Conservation (phyloP, 2,888 invertebrate species). For the Acleris literana region DNA sequence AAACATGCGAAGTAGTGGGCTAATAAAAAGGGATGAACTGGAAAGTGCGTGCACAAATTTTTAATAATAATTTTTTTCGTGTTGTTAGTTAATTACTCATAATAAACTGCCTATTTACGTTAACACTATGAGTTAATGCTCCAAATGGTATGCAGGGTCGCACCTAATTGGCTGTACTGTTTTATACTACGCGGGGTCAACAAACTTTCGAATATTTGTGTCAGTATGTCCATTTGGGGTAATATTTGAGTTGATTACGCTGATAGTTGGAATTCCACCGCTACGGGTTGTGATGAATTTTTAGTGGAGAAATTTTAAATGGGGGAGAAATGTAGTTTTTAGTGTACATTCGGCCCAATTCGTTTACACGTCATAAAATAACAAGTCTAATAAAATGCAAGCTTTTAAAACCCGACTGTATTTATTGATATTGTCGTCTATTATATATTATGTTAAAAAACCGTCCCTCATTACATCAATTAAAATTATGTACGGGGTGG, state of each 20-base stretch:
- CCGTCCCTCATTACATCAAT: too few species aligned
- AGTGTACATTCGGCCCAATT: too few species aligned
- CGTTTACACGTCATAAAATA: too few species aligned
- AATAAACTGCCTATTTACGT: conserved; percentile 37
- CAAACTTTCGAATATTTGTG: conserved; percentile 38
- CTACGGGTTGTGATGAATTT: neutral
- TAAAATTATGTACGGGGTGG: too few species aligned
- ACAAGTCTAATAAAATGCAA: too few species aligned
- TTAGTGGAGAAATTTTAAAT: neutral
- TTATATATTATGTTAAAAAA: too few species aligned
- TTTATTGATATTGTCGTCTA: too few species aligned
- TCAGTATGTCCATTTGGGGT: conserved; percentile 18
- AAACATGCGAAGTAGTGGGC: too few species aligned
- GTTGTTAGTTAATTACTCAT: conserved; percentile 36
- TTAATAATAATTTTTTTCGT: conserved; percentile 15
- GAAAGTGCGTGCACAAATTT: neutral
- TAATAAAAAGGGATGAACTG: too few species aligned
- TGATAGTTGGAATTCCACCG: conserved; percentile 7
- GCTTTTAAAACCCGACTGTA: too few species aligned
- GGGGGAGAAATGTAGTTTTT: neutral
- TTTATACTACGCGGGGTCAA: conserved; percentile 39
- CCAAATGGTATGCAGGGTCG: conserved; percentile 43
- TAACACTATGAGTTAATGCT: conserved; percentile 43
- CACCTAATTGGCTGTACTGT: conserved; percentile 41
- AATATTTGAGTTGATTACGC: conserved; percentile 15